phyloP scores from a whole-genome alignment of 2,797 vertebrate genomes.

The Denticeps clupeoides region DNA sequence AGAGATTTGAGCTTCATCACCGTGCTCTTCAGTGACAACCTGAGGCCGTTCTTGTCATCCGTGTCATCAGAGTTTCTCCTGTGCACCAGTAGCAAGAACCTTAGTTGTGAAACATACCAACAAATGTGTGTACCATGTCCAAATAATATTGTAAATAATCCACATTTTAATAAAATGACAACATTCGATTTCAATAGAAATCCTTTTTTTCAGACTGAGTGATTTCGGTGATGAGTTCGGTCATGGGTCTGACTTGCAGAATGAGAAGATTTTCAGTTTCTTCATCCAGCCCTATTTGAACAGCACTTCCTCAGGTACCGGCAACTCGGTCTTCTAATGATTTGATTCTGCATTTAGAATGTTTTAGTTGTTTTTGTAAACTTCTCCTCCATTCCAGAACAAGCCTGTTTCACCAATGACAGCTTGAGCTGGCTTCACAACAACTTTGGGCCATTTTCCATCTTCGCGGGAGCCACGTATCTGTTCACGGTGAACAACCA shows the following conservation, averaged over 20 bases:
- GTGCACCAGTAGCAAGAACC: slow-evolving; percentile 15
- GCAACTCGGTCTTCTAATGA: too few relatives aligned
- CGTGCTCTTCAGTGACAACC: background rate
- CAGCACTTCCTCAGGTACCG: background rate
- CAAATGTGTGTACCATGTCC: slow-evolving; percentile 6
- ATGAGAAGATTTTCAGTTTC: background rate
- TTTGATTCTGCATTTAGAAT: too few relatives aligned
- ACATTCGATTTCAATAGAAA: too few relatives aligned
- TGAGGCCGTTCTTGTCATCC: slow-evolving; percentile 10
- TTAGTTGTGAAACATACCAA: slow-evolving; percentile 12
- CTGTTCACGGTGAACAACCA: slow-evolving; percentile 8
- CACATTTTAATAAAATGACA: too few relatives aligned
- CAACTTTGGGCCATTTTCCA: slow-evolving; percentile 15
- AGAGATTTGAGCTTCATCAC: slow-evolving; percentile 8
- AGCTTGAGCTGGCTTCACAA: slow-evolving; percentile 12
- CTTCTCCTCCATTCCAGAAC: background rate
- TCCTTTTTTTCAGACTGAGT: background rate
- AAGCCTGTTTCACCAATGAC: slow-evolving; percentile 7
- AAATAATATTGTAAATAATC: too few relatives aligned
- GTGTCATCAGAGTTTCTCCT: slow-evolving; percentile 6
- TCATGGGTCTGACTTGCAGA: background rate
- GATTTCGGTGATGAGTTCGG: background rate
- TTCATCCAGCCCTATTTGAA: slow-evolving; percentile 4
- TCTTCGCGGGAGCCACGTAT: background rate
- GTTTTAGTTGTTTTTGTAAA: too few relatives aligned